Conservation (phyloP, 2,113 vertebrate genomes). For the Ceyx cyanopectus region DNA sequence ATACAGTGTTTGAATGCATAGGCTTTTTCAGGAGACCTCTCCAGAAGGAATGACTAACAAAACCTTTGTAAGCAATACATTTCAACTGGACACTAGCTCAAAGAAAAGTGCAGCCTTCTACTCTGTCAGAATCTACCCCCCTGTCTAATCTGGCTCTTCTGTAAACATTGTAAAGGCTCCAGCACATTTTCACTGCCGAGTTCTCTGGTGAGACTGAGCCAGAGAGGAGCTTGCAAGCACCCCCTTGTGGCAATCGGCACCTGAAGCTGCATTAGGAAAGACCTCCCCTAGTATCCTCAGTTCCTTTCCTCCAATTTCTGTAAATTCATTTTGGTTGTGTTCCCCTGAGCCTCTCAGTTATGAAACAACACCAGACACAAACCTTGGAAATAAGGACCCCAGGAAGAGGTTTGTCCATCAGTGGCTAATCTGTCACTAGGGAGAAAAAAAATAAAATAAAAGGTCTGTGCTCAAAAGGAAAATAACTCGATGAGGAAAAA, state of each 20-base stretch:
- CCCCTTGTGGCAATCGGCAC: neutral
- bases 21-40: neutral
- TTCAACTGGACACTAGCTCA: neutral
- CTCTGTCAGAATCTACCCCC: neutral
- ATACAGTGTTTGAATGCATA: neutral
- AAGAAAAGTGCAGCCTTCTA: neutral
- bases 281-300: neutral
- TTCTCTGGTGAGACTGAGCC: neutral
- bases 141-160: neutral
- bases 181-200: neutral
- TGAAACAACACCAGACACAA: fast-evolving
- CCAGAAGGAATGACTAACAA: neutral
- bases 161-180: neutral
- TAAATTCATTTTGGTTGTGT: neutral
- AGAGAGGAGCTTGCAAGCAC: neutral
- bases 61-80: neutral
- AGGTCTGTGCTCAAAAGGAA: neutral
- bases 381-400: neutral
- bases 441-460: neutral
- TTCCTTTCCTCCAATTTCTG: neutral
- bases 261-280: neutral
- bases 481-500: neutral
- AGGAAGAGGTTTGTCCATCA: neutral
- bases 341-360: neutral
- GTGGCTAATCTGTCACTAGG: neutral